Conservation (phyloP, 2,888 invertebrate genomes). For the Hemaris fuciformis region DNA sequence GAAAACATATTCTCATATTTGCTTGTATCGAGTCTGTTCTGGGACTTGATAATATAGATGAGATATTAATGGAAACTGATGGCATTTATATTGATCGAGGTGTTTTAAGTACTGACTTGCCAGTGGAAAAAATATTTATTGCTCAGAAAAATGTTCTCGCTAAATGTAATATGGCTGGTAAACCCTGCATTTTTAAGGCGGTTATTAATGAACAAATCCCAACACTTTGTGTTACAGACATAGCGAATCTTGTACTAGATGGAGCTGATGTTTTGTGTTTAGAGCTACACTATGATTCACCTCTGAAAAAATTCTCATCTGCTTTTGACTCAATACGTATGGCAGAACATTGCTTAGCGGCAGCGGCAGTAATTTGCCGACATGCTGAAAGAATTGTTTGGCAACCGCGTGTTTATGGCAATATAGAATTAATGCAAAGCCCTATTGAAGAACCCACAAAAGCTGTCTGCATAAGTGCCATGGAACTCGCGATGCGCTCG, state of each 20-base stretch:
- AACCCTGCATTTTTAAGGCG: slow-evolving; percentile 94
- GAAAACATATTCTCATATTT: slow-evolving; percentile 69
- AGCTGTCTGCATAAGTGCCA: slow-evolving; percentile 77
- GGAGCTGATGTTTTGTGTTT: slow-evolving; percentile 93
- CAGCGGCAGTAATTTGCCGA: slow-evolving; percentile 88
- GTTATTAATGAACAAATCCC: slow-evolving; percentile 91
- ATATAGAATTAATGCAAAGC: slow-evolving; percentile 82
- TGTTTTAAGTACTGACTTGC: slow-evolving; percentile 91
- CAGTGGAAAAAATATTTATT: slow-evolving; percentile 92
- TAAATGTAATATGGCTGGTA: slow-evolving; percentile 90
- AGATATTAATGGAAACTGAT: slow-evolving; percentile 88
- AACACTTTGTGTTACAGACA: slow-evolving; percentile 89
- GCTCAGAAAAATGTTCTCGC: slow-evolving; percentile 93
- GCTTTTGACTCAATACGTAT: slow-evolving; percentile 59
- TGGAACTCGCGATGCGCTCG: slow-evolving; percentile 64
- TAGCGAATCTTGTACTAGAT: slow-evolving; percentile 95
- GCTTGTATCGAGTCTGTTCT: slow-evolving; percentile 62
- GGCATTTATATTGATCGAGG: slow-evolving; percentile 94
- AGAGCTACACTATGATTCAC: slow-evolving; percentile 81
- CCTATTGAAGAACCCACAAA: slow-evolving; percentile 77
- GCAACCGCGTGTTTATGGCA: slow-evolving; percentile 89
- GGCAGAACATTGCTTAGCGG: slow-evolving; percentile 85
- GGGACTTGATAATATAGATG: slow-evolving; percentile 82
- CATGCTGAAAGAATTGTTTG: slow-evolving; percentile 94
- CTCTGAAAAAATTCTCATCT: slow-evolving; percentile 56